phyloP scores from a whole-genome alignment of 2,113 vertebrate genomes.

The Perognathus longimembris region DNA sequence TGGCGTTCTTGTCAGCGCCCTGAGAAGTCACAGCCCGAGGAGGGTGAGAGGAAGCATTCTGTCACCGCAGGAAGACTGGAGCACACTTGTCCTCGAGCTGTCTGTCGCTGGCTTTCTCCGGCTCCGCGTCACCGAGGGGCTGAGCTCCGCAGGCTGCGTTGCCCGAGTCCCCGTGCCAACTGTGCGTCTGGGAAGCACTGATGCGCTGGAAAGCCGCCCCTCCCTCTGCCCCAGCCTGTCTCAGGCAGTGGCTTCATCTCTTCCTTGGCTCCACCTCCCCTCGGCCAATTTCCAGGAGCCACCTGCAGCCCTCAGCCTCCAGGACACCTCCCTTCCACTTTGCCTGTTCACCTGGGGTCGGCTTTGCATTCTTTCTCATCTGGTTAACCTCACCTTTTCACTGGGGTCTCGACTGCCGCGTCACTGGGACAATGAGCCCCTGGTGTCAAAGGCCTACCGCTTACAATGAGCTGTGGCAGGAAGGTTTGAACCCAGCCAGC shows the following conservation, averaged over 20 bases:
- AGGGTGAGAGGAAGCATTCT: fast-evolving
- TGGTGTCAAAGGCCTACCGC: background rate
- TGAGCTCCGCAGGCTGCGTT: too few relatives aligned
- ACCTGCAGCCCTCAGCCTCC: background rate
- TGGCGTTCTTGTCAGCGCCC: background rate
- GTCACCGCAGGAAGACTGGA: too few relatives aligned
- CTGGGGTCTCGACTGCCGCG: background rate
- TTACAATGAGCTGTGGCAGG: background rate
- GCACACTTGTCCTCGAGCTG: background rate
- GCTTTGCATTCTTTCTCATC: background rate
- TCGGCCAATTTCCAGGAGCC: background rate
- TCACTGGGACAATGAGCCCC: background rate
- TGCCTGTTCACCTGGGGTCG: background rate
- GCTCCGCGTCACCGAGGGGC: fast-evolving
- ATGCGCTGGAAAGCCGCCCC: background rate
- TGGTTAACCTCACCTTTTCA: too few relatives aligned
- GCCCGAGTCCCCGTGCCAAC: background rate
- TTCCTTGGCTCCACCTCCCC: background rate
- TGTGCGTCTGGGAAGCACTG: background rate
- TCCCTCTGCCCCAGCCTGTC: background rate
- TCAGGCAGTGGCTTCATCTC: background rate
- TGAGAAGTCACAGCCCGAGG: background rate
- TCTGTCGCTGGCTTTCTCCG: fast-evolving
- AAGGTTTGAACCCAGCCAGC: background rate
- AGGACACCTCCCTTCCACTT: background rate